Base-by-base conservation (phyloP, 2,113 vertebrate genomes). In the Pygathrix nemaeus region DNA sequence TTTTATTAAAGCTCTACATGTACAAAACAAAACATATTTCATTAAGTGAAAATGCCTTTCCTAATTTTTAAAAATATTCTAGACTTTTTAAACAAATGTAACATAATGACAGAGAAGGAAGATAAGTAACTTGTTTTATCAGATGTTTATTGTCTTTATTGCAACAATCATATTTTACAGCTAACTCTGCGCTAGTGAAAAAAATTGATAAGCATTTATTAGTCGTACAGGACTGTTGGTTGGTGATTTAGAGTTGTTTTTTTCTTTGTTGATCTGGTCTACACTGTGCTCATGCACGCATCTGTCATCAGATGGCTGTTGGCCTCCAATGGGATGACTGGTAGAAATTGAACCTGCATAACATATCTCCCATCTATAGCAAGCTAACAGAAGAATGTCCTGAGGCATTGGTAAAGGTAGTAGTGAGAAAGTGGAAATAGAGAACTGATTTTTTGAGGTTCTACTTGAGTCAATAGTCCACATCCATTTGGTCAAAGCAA, bases 1-100 rank as follows among this genome's bases (percentile, higher is more conserved):
- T 97, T 93, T 93, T 85, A 94, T 97, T 98, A 97, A 93, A 97
- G 11, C 2, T 94, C 93, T n/a, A 94, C 97, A 97, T 96, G 94
- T 79, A 89, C 16, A 86, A 8, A 88, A 38, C 21, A 78, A 7
- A 94, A 73, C 6, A 87, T 57, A 76, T 45, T 50, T 84, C 1
- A 38, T 21, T 61, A 84, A 70, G 32, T 91, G n/a, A 88, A 82
- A 92, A 92, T 85, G 3, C 14, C 48, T 75, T 75, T 12, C 43
- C 32, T 64, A 64, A 2, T 38, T 32, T 86, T 48, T 14, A 35
- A 97, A 35, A 57, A 90, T 79, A 92, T 88, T 90, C 81, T 87
- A 95, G 93, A 90, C 88, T n/a, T 83, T 96, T 90, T 66, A 97
- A 97, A 87, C 27, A 95, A 73, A 70, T 27, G 72, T 76, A 57